These are phyloP conservation scores for Toxotes chatareus DNA, from an alignment of 2,113 vertebrate genomes.

Conservation along the genomic window DNA sequence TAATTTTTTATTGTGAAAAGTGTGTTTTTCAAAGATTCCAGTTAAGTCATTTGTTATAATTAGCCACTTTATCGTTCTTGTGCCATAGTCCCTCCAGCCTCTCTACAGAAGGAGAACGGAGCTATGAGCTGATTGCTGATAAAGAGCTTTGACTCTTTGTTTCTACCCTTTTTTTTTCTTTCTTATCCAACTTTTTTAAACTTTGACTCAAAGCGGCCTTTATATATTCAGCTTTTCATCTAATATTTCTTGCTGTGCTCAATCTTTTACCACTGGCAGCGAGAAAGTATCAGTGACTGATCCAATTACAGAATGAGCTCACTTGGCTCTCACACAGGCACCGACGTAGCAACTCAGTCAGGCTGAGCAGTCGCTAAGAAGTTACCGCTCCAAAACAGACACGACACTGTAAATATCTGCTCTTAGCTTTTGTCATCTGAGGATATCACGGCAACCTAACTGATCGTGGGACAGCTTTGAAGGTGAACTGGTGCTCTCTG, in stretches of 20 bases:
- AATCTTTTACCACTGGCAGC: conserved; percentile 41
- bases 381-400: conserved; percentile 1
- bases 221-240: neutral
- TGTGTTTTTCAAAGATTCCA: neutral
- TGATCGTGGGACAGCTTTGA: neutral
- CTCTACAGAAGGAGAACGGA: neutral
- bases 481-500: neutral
- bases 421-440: neutral
- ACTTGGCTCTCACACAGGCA: conserved; percentile 46
- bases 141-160: neutral
- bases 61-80: neutral
- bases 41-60: neutral
- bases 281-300: conserved; percentile 58
- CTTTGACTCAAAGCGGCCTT: neutral
- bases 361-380: conserved; percentile 12
- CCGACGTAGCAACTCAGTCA: conserved; percentile 17
- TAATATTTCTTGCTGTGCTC: neutral
- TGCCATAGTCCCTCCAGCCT: neutral
- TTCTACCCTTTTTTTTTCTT: neutral
- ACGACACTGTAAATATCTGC: neutral
- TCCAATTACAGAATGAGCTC: conserved; percentile 58
- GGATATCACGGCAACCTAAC: no score
- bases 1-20: neutral
- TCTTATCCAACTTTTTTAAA: neutral
- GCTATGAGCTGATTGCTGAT: no score